phyloP scores from a whole-genome alignment of 2,797 vertebrate species.

The Acipenser ruthenus region DNA sequence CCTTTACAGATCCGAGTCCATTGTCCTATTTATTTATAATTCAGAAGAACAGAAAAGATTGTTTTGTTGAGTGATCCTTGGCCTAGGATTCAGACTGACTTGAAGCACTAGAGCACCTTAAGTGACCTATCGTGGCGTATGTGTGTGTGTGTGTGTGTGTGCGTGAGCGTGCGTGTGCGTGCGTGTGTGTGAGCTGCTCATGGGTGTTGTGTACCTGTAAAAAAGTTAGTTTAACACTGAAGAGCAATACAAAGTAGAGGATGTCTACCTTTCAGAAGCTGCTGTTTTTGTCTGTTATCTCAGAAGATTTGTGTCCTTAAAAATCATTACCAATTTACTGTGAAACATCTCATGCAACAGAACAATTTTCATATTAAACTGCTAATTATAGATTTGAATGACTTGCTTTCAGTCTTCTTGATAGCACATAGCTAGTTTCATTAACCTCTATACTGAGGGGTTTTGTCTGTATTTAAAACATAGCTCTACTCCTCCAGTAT shows the following conservation, averaged over 20 bases:
- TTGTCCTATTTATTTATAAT: conserved; percentile 33
- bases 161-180: too few species aligned
- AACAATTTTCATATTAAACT: too few species aligned
- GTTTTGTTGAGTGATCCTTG: conserved; percentile 20
- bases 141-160: background rate
- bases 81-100: conserved; percentile 21
- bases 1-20: conserved; percentile 43
- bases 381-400: too few species aligned
- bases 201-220: background rate
- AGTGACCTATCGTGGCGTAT: conserved; percentile 12
- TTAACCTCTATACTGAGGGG: too few species aligned
- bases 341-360: too few species aligned
- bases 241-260: background rate
- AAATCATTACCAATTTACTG: too few species aligned
- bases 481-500: too few species aligned
- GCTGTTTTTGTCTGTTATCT: background rate
- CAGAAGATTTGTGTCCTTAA: too few species aligned
- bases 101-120: conserved; percentile 24
- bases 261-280: background rate
- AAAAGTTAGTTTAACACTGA: background rate
- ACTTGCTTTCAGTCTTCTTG: too few species aligned
- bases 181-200: background rate
- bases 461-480: too few species aligned
- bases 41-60: conserved; percentile 25
- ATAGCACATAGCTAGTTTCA: too few species aligned